A percentile compares a stretch with the other conserved stretches of the same genome.
These are phyloP conservation scores for Phylloscopus trochiloides DNA, from an alignment of 2,113 vertebrate genomes.

Conservation along the genomic window DNA sequence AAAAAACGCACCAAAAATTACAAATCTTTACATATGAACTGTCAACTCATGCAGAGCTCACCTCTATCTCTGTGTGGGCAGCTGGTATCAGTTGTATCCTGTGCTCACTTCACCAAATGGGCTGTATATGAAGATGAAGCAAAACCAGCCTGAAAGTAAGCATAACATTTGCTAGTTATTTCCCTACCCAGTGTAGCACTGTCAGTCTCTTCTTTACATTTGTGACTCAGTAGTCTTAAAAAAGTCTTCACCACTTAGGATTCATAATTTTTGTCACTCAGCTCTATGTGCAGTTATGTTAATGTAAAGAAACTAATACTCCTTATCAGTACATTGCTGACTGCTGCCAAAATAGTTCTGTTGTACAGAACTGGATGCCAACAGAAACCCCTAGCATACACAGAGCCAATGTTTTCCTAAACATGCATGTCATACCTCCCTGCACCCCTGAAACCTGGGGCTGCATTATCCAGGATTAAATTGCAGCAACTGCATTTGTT, in stretches of 20 bases:
- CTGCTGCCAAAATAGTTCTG: background rate
- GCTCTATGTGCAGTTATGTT: background rate
- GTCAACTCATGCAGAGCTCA: background rate
- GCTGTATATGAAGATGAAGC: background rate
- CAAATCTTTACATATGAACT: background rate
- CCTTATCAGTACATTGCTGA: background rate
- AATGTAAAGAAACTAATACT: background rate
- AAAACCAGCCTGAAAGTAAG: background rate
- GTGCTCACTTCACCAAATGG: background rate
- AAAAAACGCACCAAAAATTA: background rate
- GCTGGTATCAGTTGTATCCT: background rate
- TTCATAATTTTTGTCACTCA: background rate
- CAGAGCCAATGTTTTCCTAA: background rate
- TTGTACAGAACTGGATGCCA: background rate
- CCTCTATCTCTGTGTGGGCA: background rate
- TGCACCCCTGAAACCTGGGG: background rate
- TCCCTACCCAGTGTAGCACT: background rate
- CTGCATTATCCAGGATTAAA: background rate
- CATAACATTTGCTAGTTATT: background rate
- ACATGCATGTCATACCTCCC: background rate
- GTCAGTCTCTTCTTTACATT: background rate
- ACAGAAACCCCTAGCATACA: background rate
- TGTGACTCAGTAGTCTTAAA: background rate
- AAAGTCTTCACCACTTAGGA: background rate
- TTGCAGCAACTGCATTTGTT: background rate